A percentile compares a stretch with the other conserved stretches of the same genome.
Evolutionary conservation across 2,113 vertebrate species (phyloP).

Genomic region (Dermatemys mawii): DNA sequence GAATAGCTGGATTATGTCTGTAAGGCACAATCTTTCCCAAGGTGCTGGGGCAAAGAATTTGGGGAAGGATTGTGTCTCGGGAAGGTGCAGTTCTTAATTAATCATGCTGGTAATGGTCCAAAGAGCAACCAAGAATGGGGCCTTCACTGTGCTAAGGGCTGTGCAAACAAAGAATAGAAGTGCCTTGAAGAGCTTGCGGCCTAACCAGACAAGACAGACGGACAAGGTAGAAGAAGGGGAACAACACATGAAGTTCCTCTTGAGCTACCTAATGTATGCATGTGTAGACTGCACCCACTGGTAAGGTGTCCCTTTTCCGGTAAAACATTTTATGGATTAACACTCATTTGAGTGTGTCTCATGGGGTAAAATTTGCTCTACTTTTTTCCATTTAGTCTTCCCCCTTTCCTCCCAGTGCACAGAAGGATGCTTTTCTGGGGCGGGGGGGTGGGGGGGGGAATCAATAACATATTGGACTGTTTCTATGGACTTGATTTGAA

Average conservation of each 20-base stretch:
- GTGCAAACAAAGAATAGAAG: not conserved
- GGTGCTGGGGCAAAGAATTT: not conserved
- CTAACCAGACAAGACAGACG: not conserved
- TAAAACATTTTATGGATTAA: not conserved
- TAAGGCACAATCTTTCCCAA: not conserved
- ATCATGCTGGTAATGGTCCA: not conserved
- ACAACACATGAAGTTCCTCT: not conserved
- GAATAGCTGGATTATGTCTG: not conserved
- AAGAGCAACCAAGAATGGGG: not conserved
- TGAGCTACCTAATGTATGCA: not conserved
- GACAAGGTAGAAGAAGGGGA: not conserved
- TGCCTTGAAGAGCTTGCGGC: not conserved
- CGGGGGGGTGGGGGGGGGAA: too few relatives aligned
- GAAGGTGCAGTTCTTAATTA: not conserved
- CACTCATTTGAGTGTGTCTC: not conserved
- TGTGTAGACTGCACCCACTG: not conserved
- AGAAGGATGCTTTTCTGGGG: constrained; percentile 37
- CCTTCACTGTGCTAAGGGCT: not conserved
- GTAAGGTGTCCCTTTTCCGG: not conserved
- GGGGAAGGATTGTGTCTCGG: not conserved
- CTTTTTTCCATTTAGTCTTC: not conserved
- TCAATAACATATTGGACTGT: constrained; percentile 19
- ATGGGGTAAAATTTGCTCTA: not conserved
- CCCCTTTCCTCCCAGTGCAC: not conserved
- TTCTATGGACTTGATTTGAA: constrained; percentile 18